A percentile compares a stretch with the other conserved stretches of the same genome.
Evolutionary conservation across 2,888 invertebrate species (phyloP).

Genomic region (Petrophora chlorosata): DNA sequence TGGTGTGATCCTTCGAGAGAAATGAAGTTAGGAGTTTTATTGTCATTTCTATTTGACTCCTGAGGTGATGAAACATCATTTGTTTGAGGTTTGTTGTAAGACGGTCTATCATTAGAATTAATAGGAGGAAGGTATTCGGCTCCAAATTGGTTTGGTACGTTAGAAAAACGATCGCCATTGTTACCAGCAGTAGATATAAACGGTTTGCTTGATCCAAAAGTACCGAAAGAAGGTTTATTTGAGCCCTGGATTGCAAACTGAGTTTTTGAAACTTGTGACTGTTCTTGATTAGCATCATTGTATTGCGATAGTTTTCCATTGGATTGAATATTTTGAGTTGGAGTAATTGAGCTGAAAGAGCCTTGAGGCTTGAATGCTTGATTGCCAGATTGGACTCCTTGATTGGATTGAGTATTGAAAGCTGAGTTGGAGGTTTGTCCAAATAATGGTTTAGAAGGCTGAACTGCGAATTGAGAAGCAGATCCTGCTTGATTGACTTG

Average conservation of each 20-base stretch:
- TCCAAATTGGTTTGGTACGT: slow-evolving; percentile 28
- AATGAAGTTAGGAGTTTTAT: slow-evolving; percentile 4
- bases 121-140: slow-evolving; percentile 50
- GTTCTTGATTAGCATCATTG: neutral
- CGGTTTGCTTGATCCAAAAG: slow-evolving; percentile 11
- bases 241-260: slow-evolving; percentile 4
- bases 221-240: slow-evolving; percentile 10
- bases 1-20: slow-evolving; percentile 12
- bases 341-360: slow-evolving; percentile 14
- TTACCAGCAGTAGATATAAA: slow-evolving; percentile 8
- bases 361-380: slow-evolving; percentile 29
- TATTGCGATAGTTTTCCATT: slow-evolving; percentile 2
- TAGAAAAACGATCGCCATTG: slow-evolving; percentile 10
- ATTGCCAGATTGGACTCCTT: slow-evolving; percentile 27
- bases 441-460: slow-evolving; percentile 7
- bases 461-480: slow-evolving; percentile 18
- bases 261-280: slow-evolving; percentile 1
- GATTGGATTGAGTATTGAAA: slow-evolving; percentile 19
- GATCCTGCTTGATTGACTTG: slow-evolving; percentile 14
- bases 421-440: slow-evolving; percentile 6
- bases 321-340: slow-evolving; percentile 12
- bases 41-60: slow-evolving; percentile 1
- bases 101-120: slow-evolving; percentile 28
- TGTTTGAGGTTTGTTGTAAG: slow-evolving; percentile 10
- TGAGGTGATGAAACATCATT: slow-evolving; percentile 3